A percentile compares a stretch with the other conserved stretches of the same genome.
phyloP scores from a whole-genome alignment of 1,140 invertebrate genomes.

The Temnothorax nylanderi region DNA sequence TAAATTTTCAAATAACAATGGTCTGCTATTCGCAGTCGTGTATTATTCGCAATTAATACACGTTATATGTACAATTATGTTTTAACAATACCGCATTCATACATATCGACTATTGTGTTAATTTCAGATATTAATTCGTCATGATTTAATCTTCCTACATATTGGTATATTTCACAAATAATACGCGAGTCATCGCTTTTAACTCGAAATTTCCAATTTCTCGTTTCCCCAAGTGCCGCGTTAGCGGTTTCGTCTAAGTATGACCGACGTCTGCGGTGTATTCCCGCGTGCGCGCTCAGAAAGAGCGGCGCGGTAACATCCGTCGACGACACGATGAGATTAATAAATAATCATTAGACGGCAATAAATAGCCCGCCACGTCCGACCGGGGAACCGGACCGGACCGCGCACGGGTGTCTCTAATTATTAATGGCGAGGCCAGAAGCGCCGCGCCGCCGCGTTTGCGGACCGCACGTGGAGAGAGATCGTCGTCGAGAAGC shows the following conservation, averaged over 20 bases:
- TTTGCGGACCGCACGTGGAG: constrained; percentile 70
- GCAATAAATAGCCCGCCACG: constrained; percentile 77
- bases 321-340: constrained; percentile 69
- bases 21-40: not conserved
- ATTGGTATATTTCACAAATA: not conserved
- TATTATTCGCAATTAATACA: not conserved
- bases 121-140: constrained; percentile 1
- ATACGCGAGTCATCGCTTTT: not conserved
- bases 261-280: not conserved
- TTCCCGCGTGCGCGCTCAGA: not conserved
- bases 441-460: constrained; percentile 11
- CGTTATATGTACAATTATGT: not conserved
- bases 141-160: not conserved
- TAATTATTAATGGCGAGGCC: constrained; percentile 75
- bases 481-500: constrained; percentile 56
- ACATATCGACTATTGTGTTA: not conserved
- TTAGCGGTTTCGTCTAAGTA: not conserved
- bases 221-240: not conserved
- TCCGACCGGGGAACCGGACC: constrained; percentile 36
- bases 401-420: constrained; percentile 66
- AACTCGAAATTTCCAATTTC: not conserved
- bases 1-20: not conserved
- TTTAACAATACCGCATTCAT: constrained; percentile 5
- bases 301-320: constrained; percentile 66
- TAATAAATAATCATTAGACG: constrained; percentile 81